Evolutionary conservation across 37 sponge, comb jelly and placozoan species (phyloP).

Genomic region (Halisarca cf. caerulea): DNA sequence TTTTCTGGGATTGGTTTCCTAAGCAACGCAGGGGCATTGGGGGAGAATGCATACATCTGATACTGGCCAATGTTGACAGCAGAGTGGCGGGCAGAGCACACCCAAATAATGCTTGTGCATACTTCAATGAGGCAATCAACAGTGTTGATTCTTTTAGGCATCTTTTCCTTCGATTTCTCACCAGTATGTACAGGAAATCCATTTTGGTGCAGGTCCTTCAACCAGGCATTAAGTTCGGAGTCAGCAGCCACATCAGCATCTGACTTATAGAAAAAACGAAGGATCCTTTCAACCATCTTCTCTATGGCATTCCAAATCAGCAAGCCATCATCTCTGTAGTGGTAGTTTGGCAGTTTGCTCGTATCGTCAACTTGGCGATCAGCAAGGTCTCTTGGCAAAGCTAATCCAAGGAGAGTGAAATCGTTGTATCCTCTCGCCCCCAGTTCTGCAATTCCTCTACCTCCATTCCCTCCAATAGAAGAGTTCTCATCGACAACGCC

Average conservation of each 20-base stretch:
- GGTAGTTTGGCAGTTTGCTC: conserved; percentile 55
- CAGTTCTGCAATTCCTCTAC: not conserved
- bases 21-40: conserved; percentile 68
- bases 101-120: conserved; percentile 69
- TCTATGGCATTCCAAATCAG: conserved; percentile 51
- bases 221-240: conserved; percentile 42
- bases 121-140: conserved; percentile 44
- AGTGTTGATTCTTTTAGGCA: conserved; percentile 35
- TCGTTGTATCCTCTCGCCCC: not conserved
- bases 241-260: conserved; percentile 55
- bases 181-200: conserved; percentile 38
- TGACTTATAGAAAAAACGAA: conserved; percentile 38
- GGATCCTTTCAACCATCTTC: conserved; percentile 20
- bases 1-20: conserved; percentile 49
- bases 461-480: conserved; percentile 57
- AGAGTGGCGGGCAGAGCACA: conserved; percentile 52
- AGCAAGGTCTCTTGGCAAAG: conserved; percentile 10
- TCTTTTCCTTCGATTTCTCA: conserved; percentile 16
- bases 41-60: conserved; percentile 51
- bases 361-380: conserved; percentile 70
- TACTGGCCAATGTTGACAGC: conserved; percentile 84
- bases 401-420: conserved; percentile 18
- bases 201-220: conserved; percentile 27
- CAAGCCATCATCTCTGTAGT: conserved; percentile 77
- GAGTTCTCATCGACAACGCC: conserved; percentile 47